phyloP scores from a whole-genome alignment of 2,797 vertebrate genomes.

The Allobates femoralis region DNA sequence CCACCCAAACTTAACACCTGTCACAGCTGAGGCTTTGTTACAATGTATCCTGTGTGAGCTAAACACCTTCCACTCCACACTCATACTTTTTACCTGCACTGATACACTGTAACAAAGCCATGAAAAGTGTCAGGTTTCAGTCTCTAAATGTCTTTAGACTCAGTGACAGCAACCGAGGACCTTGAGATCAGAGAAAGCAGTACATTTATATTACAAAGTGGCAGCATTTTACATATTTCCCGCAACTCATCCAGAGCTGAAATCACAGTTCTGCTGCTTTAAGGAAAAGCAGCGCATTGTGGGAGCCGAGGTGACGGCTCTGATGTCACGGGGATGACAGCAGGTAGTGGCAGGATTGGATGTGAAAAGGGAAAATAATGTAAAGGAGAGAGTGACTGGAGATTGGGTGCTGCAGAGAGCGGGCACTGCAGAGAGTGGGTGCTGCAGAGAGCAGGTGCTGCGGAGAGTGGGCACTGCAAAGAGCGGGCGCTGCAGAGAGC shows the following conservation, averaged over 20 bases:
- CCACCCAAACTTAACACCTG: no score
- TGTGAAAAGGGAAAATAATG: not conserved
- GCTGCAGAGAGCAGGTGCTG: no score
- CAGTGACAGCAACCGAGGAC: no score
- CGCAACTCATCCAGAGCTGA: not conserved
- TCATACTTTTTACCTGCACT: no score
- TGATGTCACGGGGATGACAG: not conserved
- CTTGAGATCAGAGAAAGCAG: not conserved
- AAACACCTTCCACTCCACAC: not conserved
- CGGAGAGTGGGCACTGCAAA: no score
- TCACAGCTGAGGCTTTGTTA: no score
- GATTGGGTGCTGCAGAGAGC: no score
- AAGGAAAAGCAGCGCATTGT: not conserved
- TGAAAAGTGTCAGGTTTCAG: not conserved
- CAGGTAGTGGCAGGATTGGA: not conserved
- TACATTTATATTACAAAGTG: no score
- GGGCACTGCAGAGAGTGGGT: no score
- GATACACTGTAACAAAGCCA: not conserved
- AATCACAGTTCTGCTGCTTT: not conserved
- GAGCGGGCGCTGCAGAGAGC: no score
- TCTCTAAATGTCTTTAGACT: not conserved
- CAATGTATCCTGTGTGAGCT: not conserved
- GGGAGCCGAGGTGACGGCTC: not conserved
- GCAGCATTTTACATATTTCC: not conserved
- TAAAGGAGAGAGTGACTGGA: not conserved